Base-by-base conservation (phyloP, 2,888 invertebrate species). In the Melitaea athalia region DNA sequence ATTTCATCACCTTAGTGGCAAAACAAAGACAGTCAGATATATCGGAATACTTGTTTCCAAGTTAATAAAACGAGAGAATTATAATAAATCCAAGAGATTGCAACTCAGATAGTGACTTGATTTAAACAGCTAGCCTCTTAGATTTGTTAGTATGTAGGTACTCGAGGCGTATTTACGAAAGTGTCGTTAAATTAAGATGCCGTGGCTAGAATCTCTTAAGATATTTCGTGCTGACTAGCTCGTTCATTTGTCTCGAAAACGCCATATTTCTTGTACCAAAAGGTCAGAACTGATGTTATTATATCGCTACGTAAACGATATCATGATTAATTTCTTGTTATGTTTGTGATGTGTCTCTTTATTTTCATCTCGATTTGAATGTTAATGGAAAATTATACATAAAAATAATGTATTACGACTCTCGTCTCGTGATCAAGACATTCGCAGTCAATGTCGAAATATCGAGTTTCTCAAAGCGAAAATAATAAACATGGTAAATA, bases 31-130 rank as follows among this genome's bases (percentile, higher is more conserved):
- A 63, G 59, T 17, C 64, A 33, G 43, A 47, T 62, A 70, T 59
- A 62, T 66, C 52, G 53, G 61, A 15, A 55, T 55, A 31, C 45
- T 55, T 72, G 69, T 69, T 66, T 64, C 50, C 57, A 68, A 65
- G 33, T 69, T 72, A 71, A 72, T 75, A 75, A 77, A 72, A 73
- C 68, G 61, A 82, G 81, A 83, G 83, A 82, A 74, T 76, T 77
- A 72, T 79, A 79, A 75, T 83, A 84, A 82, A 81, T 75, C 77
- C 73, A 63, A 71, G 75, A 83, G 91, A 90, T 89, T 81, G 82
- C 82, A 79, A 78, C 77, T 77, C 78, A 83, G 91, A 91, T 91
- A 89, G 78, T 77, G 75, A 70, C 81, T 83, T 91, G 90, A 91
- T 91, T 91, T 90, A 91, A 88, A 74, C 86, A 88, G 87, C 82